phyloP scores from a whole-genome alignment of 2,797 vertebrate species.

The Chelon auratus region DNA sequence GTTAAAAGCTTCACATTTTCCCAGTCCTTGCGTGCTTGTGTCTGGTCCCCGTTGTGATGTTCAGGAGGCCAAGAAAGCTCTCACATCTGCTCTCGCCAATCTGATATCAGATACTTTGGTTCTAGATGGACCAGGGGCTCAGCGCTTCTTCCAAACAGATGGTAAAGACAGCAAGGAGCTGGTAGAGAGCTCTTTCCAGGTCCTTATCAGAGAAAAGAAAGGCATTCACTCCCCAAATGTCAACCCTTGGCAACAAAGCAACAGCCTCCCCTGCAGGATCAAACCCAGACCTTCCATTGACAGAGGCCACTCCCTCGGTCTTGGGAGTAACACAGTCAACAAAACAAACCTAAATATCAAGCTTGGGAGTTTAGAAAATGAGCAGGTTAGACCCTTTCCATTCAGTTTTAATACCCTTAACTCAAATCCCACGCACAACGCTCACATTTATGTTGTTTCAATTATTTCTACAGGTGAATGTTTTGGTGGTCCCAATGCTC shows the following conservation, averaged over 20 bases:
- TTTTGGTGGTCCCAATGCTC: slow-evolving; percentile 72
- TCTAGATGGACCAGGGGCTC: slow-evolving; percentile 66
- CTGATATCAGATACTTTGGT: slow-evolving; percentile 36
- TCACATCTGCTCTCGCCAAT: slow-evolving; percentile 33
- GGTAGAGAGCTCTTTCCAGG: slow-evolving; percentile 54
- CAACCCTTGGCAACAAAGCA: neutral
- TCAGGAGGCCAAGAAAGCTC: slow-evolving; percentile 10
- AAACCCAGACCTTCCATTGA: neutral
- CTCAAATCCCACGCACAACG: neutral
- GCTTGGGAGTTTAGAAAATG: slow-evolving; percentile 45
- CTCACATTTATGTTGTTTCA: neutral
- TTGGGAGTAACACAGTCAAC: neutral
- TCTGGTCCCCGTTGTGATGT: slow-evolving; percentile 67
- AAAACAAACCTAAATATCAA: slow-evolving; percentile 53
- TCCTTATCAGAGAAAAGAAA: slow-evolving; percentile 54
- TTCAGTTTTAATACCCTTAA: neutral
- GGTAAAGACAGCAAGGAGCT: slow-evolving; percentile 42
- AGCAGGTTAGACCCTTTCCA: slow-evolving; percentile 46
- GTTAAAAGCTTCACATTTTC: slow-evolving; percentile 18
- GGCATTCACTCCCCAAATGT: neutral
- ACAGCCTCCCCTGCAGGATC: neutral
- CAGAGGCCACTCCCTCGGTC: neutral
- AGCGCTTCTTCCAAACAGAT: slow-evolving; percentile 63
- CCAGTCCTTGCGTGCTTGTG: slow-evolving; percentile 53
- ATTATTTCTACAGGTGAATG: slow-evolving; percentile 66